Evolutionary conservation across 2,113 vertebrate genomes (phyloP).

Genomic region (Leucoraja erinaceus): DNA sequence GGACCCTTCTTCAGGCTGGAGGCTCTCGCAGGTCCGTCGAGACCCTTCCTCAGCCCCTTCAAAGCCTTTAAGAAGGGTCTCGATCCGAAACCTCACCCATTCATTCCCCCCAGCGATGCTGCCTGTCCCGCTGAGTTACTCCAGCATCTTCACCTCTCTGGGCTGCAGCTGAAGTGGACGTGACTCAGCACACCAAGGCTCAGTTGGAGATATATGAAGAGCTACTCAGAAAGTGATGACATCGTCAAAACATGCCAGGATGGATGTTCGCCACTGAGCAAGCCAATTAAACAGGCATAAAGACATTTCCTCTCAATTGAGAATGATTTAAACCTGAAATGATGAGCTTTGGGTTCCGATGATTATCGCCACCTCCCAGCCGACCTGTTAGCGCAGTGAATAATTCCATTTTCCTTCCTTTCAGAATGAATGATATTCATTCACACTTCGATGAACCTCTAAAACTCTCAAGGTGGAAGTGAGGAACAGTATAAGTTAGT

Average conservation of each 20-base stretch:
- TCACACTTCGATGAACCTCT: background rate
- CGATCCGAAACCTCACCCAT: too few relatives aligned
- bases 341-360: background rate
- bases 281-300: conserved; percentile 14
- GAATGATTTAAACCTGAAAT: background rate
- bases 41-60: too few relatives aligned
- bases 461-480: background rate
- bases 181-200: background rate
- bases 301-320: background rate
- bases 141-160: background rate
- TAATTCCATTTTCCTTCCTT: background rate
- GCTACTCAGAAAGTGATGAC: background rate
- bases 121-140: too few relatives aligned
- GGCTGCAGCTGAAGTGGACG: too few relatives aligned
- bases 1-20: too few relatives aligned
- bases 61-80: too few relatives aligned
- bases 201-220: background rate
- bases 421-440: conserved; percentile 30
- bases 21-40: too few relatives aligned
- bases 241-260: background rate
- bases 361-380: background rate
- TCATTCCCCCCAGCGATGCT: too few relatives aligned
- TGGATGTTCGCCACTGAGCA: background rate
- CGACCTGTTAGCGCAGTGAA: background rate
- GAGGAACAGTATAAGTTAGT: background rate